Base-by-base conservation (phyloP, 2,888 invertebrate genomes). In the Cataglyphis albicans region DNA sequence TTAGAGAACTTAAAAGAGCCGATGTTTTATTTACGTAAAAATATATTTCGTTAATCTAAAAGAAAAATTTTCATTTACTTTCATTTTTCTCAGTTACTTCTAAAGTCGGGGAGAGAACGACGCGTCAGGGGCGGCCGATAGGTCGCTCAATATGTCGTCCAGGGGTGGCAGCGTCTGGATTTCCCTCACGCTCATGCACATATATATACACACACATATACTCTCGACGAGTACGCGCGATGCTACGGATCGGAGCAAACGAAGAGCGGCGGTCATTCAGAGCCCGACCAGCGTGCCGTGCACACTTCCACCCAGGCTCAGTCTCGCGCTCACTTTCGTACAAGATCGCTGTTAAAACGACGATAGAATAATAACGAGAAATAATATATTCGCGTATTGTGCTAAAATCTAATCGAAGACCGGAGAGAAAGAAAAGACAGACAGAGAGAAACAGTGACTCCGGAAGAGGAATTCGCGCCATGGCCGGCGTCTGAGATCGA, bases 251-350 rank as follows among this genome's bases (percentile, higher is more conserved):
- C 85, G 74, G 86, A 72, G 76, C 72, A 55, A 68, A 48, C 70
- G 67, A 52, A 9, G 83, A 61, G 35, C 86, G 84, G 65, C 84
- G 57, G 84, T 91, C 92, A 90, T 90, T 91, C 91, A 87, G 88
- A 90, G 90, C 89, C 87, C 89, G 90, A 87, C 91, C 88, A 89
- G 84, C 91, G 91, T 83, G 86, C 80, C 83, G 78, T 35, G 90
- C 82, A 88, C 87, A 89, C 87, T 80, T 65, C 55, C 64, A 74
- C 52, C 67, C 72, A n/a, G 52, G 52, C n/a, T 52, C 52, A n/a
- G 52, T 52, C n/a, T 52, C 52, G 52, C n/a, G 18, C n/a, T n/a
- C n/a, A 52, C 7, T 52, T 52, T 61, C 38, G 25, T 52, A 44
- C 25, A 29, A 44, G 44, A 52, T 38, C 65, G 21, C 21, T 35